Evolutionary conservation across 2,113 vertebrate genomes (phyloP), one percentile per base, ranked within the genome.

Genomic region (Oncorhynchus keta): DNA sequence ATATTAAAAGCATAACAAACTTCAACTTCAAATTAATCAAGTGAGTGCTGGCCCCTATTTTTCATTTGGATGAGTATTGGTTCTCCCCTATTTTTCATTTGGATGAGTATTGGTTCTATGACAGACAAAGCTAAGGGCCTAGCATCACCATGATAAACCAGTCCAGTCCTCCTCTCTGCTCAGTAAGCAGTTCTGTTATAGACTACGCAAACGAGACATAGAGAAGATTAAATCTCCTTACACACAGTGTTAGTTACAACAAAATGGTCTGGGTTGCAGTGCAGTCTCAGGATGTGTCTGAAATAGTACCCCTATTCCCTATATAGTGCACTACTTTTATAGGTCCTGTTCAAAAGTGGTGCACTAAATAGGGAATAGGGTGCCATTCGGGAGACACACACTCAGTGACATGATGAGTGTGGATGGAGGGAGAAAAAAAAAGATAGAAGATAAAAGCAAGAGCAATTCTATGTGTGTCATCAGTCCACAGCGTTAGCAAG

Each of bases 391-490:
- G 14, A 14, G 4, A 22, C 45, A 51, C 8, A 0, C 24, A 68
- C 26, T 57, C 59, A 30, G 69, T n/a, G 39, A 71, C 70, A 45
- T 57, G 26, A 32, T 61, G 75, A 70, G 59, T 61, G 59, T 20
- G 59, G 59, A 57, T 22, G 32, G 3, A 70, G 55, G 28, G 14
- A 51, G 67, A 61, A 4, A 32, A 12, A 61, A 32, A 39, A 74
- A 59, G 14, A 48, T 30, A 45, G 35, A n/a, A 45, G 12, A 28
- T 65, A 68, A 39, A 68, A 68, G 66, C 66, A 68, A 68, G 66
- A 68, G 13, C 66, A 66, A 67, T 67, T 67, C 14, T 35, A 35
- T 6, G 32, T 67, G 65, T 68, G 66, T 39, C 66, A 39, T 68
- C 66, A 8, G 66, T 39, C 66, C 14, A 68, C 26, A 24, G 26